Percentiles rank a stretch among this genome's conserved stretches.
Conservation (phyloP, 1,140 invertebrate species). For the Phymastichus coffea region DNA sequence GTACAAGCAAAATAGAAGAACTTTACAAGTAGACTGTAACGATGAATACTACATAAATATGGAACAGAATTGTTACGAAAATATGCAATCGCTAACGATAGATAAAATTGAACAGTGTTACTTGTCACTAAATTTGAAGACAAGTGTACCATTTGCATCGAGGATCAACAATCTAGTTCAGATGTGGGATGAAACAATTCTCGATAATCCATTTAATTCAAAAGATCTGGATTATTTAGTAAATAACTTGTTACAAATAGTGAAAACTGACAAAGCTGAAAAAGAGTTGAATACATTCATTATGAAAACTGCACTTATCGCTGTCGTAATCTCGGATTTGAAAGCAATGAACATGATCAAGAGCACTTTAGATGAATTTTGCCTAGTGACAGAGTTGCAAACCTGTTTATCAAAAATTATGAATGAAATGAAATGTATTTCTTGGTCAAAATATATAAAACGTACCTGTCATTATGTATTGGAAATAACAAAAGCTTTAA, state of each 20-base stretch:
- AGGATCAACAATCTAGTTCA: background rate
- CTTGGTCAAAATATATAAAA: slow-evolving; percentile 27
- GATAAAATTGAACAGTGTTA: slow-evolving; percentile 35
- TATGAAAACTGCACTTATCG: slow-evolving; percentile 33
- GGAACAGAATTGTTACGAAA: background rate
- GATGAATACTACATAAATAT: background rate
- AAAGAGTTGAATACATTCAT: slow-evolving; percentile 32
- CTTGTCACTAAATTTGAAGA: slow-evolving; percentile 29
- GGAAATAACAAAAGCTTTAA: slow-evolving; percentile 35
- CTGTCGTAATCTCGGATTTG: slow-evolving; percentile 34
- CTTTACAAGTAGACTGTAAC: background rate
- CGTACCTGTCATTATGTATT: no score
- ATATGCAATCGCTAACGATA: slow-evolving; percentile 8
- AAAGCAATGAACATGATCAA: slow-evolving; percentile 32
- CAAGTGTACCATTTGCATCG: slow-evolving; percentile 21
- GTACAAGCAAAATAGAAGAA: slow-evolving; percentile 22
- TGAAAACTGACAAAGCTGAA: slow-evolving; percentile 13
- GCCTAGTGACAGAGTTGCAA: slow-evolving; percentile 16
- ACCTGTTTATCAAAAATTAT: slow-evolving; percentile 20
- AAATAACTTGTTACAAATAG: slow-evolving; percentile 24
- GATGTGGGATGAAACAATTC: background rate
- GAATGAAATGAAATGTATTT: slow-evolving; percentile 19
- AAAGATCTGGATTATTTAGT: slow-evolving; percentile 13
- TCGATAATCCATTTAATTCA: slow-evolving; percentile 20
- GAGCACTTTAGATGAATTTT: slow-evolving; percentile 18